Conservation (phyloP, 2,888 invertebrate species). For the Neria commutata region DNA sequence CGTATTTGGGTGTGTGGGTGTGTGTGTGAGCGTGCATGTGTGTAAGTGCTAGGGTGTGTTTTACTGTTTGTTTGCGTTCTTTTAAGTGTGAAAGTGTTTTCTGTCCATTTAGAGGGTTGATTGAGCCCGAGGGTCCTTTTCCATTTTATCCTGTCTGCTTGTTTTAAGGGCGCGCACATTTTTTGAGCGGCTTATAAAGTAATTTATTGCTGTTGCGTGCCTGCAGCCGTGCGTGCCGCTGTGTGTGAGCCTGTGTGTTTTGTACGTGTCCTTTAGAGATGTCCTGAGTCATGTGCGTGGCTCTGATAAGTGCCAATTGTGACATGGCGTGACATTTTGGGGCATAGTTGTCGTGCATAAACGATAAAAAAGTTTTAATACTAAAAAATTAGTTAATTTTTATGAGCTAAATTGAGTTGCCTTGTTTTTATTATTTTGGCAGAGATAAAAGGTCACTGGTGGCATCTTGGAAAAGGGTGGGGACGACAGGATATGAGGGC, state of each 20-base stretch:
- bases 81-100: slow-evolving; percentile 12
- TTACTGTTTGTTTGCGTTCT: slow-evolving; percentile 30
- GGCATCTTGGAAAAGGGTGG: not conserved
- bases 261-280: too few species aligned
- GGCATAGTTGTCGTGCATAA: slow-evolving; percentile 18
- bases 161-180: slow-evolving; percentile 27
- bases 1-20: slow-evolving; percentile 12
- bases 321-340: slow-evolving; percentile 12
- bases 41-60: slow-evolving; percentile 9
- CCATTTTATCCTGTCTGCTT: slow-evolving; percentile 11
- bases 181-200: slow-evolving; percentile 54
- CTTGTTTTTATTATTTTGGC: not conserved
- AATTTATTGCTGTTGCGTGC: slow-evolving; percentile 51
- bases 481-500: not conserved
- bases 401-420: not conserved
- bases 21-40: slow-evolving; percentile 20
- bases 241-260: slow-evolving; percentile 1
- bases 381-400: slow-evolving; percentile 23
- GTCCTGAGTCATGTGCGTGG: not conserved
- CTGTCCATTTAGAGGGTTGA: slow-evolving; percentile 5
- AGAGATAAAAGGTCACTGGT: too few species aligned
- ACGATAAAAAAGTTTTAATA: slow-evolving; percentile 49
- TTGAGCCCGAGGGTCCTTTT: not conserved
- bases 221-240: not conserved
- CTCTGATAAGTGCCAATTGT: slow-evolving; percentile 21